Evolutionary conservation across 2,113 vertebrate genomes (phyloP), one percentile per base, ranked within the genome.

Genomic region (Labeo rohita): DNA sequence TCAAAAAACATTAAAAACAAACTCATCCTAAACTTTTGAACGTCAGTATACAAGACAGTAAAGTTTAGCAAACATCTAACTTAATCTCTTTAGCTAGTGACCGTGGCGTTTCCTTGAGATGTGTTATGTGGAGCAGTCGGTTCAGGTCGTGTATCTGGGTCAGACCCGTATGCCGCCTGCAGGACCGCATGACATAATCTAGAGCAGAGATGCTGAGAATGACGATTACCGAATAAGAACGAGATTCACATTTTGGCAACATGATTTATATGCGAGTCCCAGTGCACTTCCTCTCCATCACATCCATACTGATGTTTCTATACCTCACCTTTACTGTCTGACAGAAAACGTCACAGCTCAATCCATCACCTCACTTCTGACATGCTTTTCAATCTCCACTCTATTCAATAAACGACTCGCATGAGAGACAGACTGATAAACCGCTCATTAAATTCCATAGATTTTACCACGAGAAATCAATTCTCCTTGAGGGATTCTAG

Each of bases 281-380:
- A 21, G 10, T 61, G 11, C 18, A 39, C 43, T 61, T 79, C 54
- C 28, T 43, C 36, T 79, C 77, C 52, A 78, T 34, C 52, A 23
- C 36, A 15, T 10, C 76, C 34, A 1, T 12, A 43, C 28, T 3
- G 34, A 78, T n/a, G 54, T 23, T 79, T 43, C 77, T 45, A 43
- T n/a, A 61, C 34, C 76, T 7, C 23, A 77, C 39, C 39, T 39
- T 28, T 56, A 59, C 39, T 39, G 18, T 59, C 52, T 59, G 76
- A 78, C 76, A 79, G 76, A 59, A 78, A 79, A 56, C 39, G 52
- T 78, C 75, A 78, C 75, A 39, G 12, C 52, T 78, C 52, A 77
- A 77, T 54, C 72, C 76, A 56, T 77, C 52, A 78, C 18, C 68
- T 21, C 28, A 39, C 15, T 56, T 78, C 50, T 78, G 23, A 21